phyloP scores from a whole-genome alignment of 2,888 invertebrate species.

The Balanococcus diminutus region DNA sequence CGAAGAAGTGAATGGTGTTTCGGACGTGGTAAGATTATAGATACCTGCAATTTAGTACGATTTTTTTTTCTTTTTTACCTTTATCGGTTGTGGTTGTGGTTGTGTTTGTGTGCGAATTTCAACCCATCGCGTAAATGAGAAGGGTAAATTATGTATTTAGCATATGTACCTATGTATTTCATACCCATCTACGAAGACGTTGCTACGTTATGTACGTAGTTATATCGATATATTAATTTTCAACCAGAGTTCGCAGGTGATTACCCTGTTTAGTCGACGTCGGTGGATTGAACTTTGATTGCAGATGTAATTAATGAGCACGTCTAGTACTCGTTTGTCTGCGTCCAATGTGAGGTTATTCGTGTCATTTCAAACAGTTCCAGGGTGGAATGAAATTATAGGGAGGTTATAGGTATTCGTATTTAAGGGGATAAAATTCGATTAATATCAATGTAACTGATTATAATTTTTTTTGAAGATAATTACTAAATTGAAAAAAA shows the following conservation, averaged over 20 bases:
- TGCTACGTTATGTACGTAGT: neutral
- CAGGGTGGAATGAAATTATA: neutral
- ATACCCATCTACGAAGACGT: neutral
- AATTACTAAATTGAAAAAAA: too few species aligned
- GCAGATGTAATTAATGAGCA: neutral
- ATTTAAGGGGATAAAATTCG: too few species aligned
- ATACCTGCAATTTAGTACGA: neutral
- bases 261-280: neutral
- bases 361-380: neutral
- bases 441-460: too few species aligned
- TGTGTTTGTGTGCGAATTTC: neutral
- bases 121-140: neutral
- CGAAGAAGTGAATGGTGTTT: neutral
- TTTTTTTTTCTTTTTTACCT: neutral
- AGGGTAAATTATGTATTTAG: neutral
- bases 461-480: too few species aligned
- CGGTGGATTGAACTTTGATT: neutral
- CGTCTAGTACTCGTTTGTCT: neutral
- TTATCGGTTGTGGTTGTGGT: neutral
- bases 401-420: neutral
- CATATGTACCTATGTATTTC: neutral
- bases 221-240: conserved; percentile 33
- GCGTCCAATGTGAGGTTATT: neutral
- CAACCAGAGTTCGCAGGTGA: neutral
- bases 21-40: neutral